These are phyloP conservation scores for Lytechinus pictus DNA, from an alignment of 35 echinoderm and acorn worm genomes.

Conservation along the genomic window DNA sequence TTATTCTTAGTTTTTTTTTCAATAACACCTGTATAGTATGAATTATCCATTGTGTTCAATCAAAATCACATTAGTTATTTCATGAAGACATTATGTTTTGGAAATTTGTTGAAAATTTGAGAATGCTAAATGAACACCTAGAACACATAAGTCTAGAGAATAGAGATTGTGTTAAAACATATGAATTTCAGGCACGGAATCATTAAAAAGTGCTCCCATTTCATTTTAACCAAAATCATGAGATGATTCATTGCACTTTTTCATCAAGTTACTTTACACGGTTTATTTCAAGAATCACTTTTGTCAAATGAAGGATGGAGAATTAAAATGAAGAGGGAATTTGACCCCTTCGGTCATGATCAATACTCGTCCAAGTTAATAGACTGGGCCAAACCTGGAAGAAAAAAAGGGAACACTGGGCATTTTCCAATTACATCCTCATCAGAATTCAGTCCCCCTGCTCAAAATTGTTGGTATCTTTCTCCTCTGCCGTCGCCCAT, in stretches of 20 bases:
- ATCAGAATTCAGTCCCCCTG: constrained; percentile 44
- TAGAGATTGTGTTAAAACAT: too few species aligned
- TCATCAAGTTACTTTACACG: background rate
- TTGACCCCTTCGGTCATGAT: constrained; percentile 10
- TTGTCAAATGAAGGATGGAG: background rate
- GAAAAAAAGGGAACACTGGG: background rate
- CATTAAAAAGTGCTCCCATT: background rate
- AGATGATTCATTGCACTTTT: background rate
- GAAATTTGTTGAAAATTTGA: background rate
- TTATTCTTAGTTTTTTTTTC: too few species aligned
- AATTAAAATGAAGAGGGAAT: background rate
- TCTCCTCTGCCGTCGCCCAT: background rate
- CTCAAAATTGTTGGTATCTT: background rate
- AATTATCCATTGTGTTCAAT: too few species aligned
- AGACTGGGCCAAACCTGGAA: background rate
- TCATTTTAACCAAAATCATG: background rate
- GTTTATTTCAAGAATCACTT: background rate
- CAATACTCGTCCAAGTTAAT: constrained; percentile 48
- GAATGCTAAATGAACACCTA: background rate
- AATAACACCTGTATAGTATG: too few species aligned
- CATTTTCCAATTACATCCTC: constrained; percentile 47
- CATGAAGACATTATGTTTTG: background rate
- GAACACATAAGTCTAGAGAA: background rate
- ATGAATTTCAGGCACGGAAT: background rate
- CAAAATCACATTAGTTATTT: background rate